Conservation (phyloP, 2,797 vertebrate genomes). For the Megalops cyprinoides region DNA sequence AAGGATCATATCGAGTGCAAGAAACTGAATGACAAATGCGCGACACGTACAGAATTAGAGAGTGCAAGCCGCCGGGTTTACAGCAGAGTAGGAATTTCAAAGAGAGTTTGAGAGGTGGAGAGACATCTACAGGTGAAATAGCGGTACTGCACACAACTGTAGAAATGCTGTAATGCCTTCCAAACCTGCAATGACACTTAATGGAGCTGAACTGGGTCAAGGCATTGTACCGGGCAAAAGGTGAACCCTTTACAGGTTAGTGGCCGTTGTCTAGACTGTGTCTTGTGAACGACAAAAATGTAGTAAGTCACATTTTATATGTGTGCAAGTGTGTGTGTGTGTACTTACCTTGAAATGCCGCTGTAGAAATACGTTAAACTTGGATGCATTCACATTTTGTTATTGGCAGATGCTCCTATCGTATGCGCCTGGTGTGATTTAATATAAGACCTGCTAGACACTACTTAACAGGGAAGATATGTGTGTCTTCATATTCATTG, state of each 20-base stretch:
- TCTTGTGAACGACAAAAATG: not conserved
- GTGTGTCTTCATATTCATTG: not conserved
- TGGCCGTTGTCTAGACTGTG: not conserved
- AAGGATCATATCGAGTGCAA: not conserved
- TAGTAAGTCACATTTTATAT: no score
- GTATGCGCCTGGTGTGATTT: not conserved
- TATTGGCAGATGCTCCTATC: no score
- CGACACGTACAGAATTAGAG: not conserved
- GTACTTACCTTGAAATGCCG: not conserved
- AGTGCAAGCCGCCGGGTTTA: not conserved
- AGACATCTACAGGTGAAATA: constrained; percentile 60
- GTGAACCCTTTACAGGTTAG: not conserved
- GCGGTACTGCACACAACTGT: constrained; percentile 40
- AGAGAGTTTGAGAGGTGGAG: constrained; percentile 37
- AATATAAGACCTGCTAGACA: not conserved
- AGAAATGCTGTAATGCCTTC: not conserved
- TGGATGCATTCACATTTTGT: not conserved
- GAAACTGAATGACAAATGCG: not conserved
- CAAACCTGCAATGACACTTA: not conserved
- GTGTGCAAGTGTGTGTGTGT: not conserved
- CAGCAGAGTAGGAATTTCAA: not conserved
- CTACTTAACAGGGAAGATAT: not conserved
- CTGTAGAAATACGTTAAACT: not conserved
- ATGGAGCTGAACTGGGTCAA: not conserved
- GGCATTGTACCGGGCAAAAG: no score